Evolutionary conservation across 1,140 invertebrate genomes (phyloP).

Genomic region (Protaetia brevitarsis): DNA sequence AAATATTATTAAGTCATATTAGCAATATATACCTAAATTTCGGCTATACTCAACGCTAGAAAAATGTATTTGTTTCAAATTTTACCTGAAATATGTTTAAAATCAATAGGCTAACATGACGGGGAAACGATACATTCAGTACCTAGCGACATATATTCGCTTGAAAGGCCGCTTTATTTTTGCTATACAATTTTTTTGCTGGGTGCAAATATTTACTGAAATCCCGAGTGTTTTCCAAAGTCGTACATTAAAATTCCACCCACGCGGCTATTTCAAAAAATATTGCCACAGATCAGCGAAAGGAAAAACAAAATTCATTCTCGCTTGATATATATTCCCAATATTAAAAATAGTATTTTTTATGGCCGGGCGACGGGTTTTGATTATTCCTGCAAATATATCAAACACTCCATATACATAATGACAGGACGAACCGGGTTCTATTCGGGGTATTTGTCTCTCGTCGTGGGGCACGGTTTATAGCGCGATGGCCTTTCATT

Average conservation of each 20-base stretch:
- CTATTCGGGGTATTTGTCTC: slow-evolving; percentile 1
- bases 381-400: slow-evolving; percentile 9
- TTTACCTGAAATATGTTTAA: no score
- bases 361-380: background rate
- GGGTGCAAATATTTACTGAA: no score
- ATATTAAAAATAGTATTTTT: slow-evolving; percentile 10
- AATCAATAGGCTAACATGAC: no score
- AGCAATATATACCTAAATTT: no score
- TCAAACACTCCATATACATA: slow-evolving; percentile 4
- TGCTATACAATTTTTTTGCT: no score
- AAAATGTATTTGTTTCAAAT: no score
- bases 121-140: no score
- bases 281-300: background rate
- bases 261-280: background rate
- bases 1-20: no score
- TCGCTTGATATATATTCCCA: background rate
- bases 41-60: no score
- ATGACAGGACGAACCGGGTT: background rate
- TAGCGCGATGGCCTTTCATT: background rate
- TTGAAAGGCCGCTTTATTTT: no score
- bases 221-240: background rate
- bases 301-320: slow-evolving; percentile 3
- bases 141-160: no score
- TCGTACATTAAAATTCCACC: background rate
- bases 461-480: background rate